These are phyloP conservation scores for Harlomillsia oculata DNA, from an alignment of 1,140 invertebrate species.

Conservation along the genomic window DNA sequence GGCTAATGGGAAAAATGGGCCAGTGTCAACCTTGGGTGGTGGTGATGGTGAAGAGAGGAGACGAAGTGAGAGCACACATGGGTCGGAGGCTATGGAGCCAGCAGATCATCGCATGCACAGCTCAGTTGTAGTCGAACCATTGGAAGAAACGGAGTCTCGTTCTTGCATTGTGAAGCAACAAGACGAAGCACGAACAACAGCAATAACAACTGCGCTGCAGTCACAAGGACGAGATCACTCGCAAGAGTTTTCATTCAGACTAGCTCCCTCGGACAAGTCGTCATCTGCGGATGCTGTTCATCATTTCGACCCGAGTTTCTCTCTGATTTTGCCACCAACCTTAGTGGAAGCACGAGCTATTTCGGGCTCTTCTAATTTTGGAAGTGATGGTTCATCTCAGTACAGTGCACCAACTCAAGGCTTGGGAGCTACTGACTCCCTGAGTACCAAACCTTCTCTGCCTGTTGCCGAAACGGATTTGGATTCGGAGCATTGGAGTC, in stretches of 20 bases:
- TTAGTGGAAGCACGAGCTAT: conserved; percentile 1
- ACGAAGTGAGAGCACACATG: background rate
- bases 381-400: conserved; percentile 1
- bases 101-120: background rate
- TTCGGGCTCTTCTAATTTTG: conserved; percentile 26
- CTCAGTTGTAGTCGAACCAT: background rate
- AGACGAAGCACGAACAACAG: background rate
- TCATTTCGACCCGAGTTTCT: conserved; percentile 15
- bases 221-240: background rate
- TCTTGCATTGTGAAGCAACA: too few relatives aligned
- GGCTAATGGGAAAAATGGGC: conserved; percentile 29
- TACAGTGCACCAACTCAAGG: too few relatives aligned
- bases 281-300: conserved; percentile 24
- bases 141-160: too few relatives aligned
- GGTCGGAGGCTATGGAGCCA: background rate
- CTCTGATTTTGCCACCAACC: background rate
- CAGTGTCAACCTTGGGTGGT: conserved; percentile 33
- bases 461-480: too few relatives aligned
- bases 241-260: conserved; percentile 17
- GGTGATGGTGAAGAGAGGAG: background rate
- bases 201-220: background rate
- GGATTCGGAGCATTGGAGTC: too few relatives aligned
- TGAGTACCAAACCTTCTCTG: too few relatives aligned
- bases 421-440: background rate
- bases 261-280: conserved; percentile 21